Percentiles rank a stretch among this genome's conserved stretches.
Evolutionary conservation across 1,140 invertebrate genomes (phyloP).

Genomic region (Ceratosolen solmsi): DNA sequence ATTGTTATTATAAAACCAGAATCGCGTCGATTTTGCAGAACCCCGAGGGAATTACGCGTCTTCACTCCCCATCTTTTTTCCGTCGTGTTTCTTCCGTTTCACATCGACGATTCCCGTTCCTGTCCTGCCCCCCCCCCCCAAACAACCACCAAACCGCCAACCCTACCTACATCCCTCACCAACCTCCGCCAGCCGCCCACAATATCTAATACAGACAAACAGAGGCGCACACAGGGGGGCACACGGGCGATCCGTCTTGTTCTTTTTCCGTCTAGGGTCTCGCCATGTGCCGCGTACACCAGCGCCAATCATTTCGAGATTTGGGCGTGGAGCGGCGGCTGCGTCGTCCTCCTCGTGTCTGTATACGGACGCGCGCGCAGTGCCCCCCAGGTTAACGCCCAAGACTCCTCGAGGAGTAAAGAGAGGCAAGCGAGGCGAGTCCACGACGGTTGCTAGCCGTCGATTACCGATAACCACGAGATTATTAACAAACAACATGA

Average conservation of each 20-base stretch:
- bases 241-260: neutral
- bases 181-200: too few relatives aligned
- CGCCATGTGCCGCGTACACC: neutral
- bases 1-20: too few relatives aligned
- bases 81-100: neutral
- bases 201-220: too few relatives aligned
- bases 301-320: conserved; percentile 32
- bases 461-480: conserved; percentile 11
- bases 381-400: conserved; percentile 40
- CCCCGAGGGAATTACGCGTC: neutral
- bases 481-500: neutral
- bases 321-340: conserved; percentile 29
- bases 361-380: conserved; percentile 38
- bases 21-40: too few relatives aligned
- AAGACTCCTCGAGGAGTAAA: conserved; percentile 23
- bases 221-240: too few relatives aligned
- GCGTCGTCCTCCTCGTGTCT: conserved; percentile 38
- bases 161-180: neutral
- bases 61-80: neutral
- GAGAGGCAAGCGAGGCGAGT: conserved; percentile 12
- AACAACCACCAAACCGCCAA: neutral
- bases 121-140: neutral
- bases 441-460: neutral
- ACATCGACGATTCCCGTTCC: neutral
- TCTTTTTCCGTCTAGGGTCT: conserved; percentile 25